phyloP scores from a whole-genome alignment of 1,140 invertebrate genomes.

The Patella vulgata region DNA sequence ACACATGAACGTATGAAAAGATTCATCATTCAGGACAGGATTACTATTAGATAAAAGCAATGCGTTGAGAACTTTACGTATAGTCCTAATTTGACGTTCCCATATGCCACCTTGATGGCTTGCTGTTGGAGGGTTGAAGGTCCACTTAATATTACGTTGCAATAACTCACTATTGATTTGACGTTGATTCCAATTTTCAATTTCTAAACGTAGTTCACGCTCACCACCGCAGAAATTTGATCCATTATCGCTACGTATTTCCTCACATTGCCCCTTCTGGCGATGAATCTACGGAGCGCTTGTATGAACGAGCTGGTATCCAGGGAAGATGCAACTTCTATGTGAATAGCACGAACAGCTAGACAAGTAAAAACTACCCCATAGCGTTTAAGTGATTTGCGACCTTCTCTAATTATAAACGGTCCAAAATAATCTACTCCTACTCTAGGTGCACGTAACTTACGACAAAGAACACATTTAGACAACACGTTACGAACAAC shows the following conservation, averaged over 20 bases:
- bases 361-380: slow-evolving; percentile 42
- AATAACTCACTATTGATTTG: background rate
- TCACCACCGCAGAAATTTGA: slow-evolving; percentile 28
- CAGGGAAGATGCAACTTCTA: slow-evolving; percentile 37
- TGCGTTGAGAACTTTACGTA: slow-evolving; percentile 30
- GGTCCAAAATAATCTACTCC: slow-evolving; percentile 44
- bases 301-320: slow-evolving; percentile 37
- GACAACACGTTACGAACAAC: no score
- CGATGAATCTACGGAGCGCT: slow-evolving; percentile 28
- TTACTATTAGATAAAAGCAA: no score
- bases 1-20: slow-evolving; percentile 37
- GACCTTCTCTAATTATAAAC: slow-evolving; percentile 36
- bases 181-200: background rate
- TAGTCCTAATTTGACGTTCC: slow-evolving; percentile 36
- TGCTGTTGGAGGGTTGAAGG: slow-evolving; percentile 22
- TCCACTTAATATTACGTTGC: slow-evolving; percentile 16
- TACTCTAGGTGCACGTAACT: slow-evolving; percentile 27
- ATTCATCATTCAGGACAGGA: no score
- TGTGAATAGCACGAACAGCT: slow-evolving; percentile 31
- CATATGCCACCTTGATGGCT: slow-evolving; percentile 37
- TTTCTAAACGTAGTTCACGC: slow-evolving; percentile 16
- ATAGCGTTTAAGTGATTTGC: slow-evolving; percentile 36
- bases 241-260: slow-evolving; percentile 25
- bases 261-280: slow-evolving; percentile 29
- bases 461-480: no score